Evolutionary conservation across 2,113 vertebrate genomes (phyloP).

Genomic region (Protobothrops flavoviridis): DNA sequence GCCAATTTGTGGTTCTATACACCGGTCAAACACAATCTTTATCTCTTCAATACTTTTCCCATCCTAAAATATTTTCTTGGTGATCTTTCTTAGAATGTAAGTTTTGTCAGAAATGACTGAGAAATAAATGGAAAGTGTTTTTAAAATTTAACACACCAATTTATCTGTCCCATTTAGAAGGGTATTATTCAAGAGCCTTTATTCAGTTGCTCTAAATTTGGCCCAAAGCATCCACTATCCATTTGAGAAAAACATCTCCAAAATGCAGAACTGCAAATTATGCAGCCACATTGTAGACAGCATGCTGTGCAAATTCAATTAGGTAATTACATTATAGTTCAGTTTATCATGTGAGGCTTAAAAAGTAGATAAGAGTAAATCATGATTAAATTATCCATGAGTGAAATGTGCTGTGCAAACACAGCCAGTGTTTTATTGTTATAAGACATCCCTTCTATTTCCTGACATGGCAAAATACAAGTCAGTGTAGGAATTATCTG

Average conservation of each 20-base stretch:
- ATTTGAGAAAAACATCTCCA: neutral
- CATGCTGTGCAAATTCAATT: neutral
- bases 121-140: neutral
- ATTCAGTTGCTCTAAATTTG: neutral
- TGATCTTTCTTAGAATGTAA: neutral
- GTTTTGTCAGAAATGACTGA: neutral
- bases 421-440: neutral
- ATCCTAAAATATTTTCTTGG: neutral
- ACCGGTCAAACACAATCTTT: neutral
- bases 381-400: neutral
- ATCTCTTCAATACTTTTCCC: neutral
- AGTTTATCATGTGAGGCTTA: neutral
- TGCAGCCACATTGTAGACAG: neutral
- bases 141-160: neutral
- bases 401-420: neutral
- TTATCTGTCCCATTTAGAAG: neutral
- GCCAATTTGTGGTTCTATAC: neutral
- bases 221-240: neutral
- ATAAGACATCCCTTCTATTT: neutral
- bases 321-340: neutral
- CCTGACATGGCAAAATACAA: neutral
- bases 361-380: neutral
- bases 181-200: neutral
- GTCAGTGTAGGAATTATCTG: neutral
- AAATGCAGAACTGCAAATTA: neutral